Conservation (phyloP, 2,888 invertebrate species). For the Hymenopus coronatus region DNA sequence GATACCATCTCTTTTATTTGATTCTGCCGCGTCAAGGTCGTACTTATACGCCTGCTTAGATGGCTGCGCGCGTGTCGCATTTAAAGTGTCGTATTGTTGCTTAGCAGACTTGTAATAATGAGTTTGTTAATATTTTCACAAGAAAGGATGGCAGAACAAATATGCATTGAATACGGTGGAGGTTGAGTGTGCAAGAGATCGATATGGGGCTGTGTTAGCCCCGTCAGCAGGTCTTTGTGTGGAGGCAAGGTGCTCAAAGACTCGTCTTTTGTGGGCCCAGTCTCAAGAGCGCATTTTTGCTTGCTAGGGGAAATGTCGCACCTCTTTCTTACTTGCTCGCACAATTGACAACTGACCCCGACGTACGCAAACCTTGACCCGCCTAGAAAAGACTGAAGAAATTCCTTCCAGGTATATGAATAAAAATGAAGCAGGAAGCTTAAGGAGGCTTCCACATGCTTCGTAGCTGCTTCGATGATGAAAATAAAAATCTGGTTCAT, state of each 20-base stretch:
- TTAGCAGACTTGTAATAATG: no score
- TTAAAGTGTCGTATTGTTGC: no score
- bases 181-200: background rate
- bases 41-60: no score
- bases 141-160: background rate
- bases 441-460: no score
- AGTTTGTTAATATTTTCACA: no score
- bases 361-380: background rate
- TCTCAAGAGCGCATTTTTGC: background rate
- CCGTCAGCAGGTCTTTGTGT: background rate
- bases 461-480: no score
- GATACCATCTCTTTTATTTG: no score
- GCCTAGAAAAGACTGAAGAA: background rate
- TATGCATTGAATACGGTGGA: background rate
- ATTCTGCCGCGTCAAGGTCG: no score
- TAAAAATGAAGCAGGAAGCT: background rate
- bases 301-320: background rate
- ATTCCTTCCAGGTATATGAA: background rate
- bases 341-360: background rate
- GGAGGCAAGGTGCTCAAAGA: background rate
- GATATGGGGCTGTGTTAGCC: background rate
- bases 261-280: background rate
- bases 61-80: no score
- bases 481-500: no score
- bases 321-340: background rate